A percentile compares a stretch with the other conserved stretches of the same genome.
These are phyloP conservation scores for Sisyra nigra DNA, from an alignment of 2,888 invertebrate genomes.

Conservation along the genomic window DNA sequence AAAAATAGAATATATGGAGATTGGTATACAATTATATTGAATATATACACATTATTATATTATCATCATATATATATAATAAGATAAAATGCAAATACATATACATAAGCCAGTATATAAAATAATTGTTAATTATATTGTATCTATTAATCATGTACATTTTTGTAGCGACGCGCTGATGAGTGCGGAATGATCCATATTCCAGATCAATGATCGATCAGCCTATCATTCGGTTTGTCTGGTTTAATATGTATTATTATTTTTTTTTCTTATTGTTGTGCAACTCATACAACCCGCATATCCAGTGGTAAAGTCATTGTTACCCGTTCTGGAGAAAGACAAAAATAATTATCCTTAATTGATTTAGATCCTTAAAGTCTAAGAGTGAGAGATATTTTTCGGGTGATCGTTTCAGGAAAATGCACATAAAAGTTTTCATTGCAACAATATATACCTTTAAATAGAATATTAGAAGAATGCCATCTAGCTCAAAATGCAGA, in stretches of 20 bases:
- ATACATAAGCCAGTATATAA: constrained; percentile 33
- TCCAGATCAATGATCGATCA: background rate
- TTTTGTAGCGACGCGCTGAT: constrained; percentile 26
- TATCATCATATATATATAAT: constrained; percentile 4
- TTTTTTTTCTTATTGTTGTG: too few relatives aligned
- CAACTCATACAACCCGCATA: constrained; percentile 5
- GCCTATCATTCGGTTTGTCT: background rate
- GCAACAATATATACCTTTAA: too few relatives aligned
- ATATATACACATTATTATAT: background rate
- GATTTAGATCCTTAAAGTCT: too few relatives aligned
- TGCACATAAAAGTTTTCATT: too few relatives aligned
- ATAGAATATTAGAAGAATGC: too few relatives aligned
- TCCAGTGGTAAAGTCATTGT: background rate
- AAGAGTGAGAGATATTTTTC: too few relatives aligned
- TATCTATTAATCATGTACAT: constrained; percentile 28
- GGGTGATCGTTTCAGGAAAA: too few relatives aligned
- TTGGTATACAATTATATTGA: too few relatives aligned
- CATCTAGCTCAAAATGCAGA: too few relatives aligned
- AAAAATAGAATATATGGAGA: too few relatives aligned
- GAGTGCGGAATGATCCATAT: constrained; percentile 3
- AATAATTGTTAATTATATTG: constrained; percentile 29
- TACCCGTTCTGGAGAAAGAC: too few relatives aligned
- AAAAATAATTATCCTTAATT: too few relatives aligned
- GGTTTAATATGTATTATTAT: background rate
- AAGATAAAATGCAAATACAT: constrained; percentile 27